Evolutionary conservation across 2,113 vertebrate genomes (phyloP), one percentile per base, ranked within the genome.

Genomic region (Microtus pennsylvanicus): DNA sequence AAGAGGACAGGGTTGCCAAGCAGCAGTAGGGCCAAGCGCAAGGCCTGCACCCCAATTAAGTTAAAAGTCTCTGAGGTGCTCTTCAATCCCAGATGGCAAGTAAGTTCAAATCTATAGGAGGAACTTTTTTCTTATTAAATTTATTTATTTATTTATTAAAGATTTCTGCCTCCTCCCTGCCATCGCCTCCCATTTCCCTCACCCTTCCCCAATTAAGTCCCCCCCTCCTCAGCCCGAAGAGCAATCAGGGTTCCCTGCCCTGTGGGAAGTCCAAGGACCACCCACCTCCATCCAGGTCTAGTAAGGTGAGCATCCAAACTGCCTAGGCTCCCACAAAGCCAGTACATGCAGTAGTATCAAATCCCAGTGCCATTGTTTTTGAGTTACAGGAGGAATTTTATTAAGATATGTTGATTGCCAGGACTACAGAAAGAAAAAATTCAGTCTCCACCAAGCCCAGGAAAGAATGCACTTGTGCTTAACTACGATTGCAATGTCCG

Each of bases 1-100:
- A 91, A 45, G 30, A 74, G 86, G 86, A 91, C 95, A 10, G 30
- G 96, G 93, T 75, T 98, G 98, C 98, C 98, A 98, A 98, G 93
- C 97, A 87, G 80, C 98, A 98, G 55, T 65, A 90, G 97, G 96
- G 96, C 98, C 98, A 98, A 98, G 98, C 96, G 94, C 96, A 96
- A 98, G 93, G 91, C 96, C 98, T 94, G 97, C 76, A 95, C 97
- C 97, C 97, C 98, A 98, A 99, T 99, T 98, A 98, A 82, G 26
- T 97, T 98, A 98, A 98, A 98, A 98, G 97, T 98, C 97, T 98
- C 98, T 81, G 93, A 97, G 87, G 96, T 98, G 92, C 77, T 97
- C 52, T 96, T 96, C 83, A 65, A 95, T 95, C 97, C 93, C 38
- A 85, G 97, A 97, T 97, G 98, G 96, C 86, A 98, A 98, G 94